These are phyloP conservation scores for Neotoxoptera formosana DNA, from an alignment of 1,140 invertebrate species.

Conservation along the genomic window DNA sequence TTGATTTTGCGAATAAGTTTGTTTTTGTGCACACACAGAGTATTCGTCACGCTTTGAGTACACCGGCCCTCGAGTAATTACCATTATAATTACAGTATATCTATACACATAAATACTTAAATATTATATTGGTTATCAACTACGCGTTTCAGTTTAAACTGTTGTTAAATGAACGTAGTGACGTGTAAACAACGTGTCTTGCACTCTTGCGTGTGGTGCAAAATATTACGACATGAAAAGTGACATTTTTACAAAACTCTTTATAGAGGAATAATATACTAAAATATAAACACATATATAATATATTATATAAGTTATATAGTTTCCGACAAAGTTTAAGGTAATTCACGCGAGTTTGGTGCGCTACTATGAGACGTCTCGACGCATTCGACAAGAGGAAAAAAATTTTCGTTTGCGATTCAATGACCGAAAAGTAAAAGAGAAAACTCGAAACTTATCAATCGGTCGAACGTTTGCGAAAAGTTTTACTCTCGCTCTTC, in stretches of 20 bases:
- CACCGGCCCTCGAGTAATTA: not conserved
- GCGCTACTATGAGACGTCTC: not conserved
- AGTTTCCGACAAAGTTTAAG: not conserved
- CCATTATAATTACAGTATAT: not conserved
- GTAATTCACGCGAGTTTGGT: not conserved
- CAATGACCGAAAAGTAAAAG: slow-evolving; percentile 2
- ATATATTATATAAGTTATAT: not conserved
- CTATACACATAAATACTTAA: not conserved
- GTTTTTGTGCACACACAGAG: not conserved
- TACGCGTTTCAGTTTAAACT: not conserved
- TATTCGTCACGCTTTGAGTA: slow-evolving; percentile 14
- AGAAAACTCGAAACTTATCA: not conserved
- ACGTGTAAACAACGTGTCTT: not conserved
- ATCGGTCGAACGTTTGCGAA: not conserved
- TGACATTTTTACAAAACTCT: slow-evolving; percentile 31
- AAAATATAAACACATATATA: too few relatives aligned
- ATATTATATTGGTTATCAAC: not conserved
- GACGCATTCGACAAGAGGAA: not conserved
- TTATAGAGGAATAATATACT: not conserved
- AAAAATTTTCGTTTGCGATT: not conserved
- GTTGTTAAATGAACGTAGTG: not conserved
- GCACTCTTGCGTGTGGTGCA: not conserved
- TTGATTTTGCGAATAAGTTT: slow-evolving; percentile 21
- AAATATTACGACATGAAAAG: not conserved
- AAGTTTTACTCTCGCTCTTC: not conserved